A percentile compares a stretch with the other conserved stretches of the same genome.
Conservation (phyloP, 1,140 invertebrate genomes). For the Babylonia areolata region DNA sequence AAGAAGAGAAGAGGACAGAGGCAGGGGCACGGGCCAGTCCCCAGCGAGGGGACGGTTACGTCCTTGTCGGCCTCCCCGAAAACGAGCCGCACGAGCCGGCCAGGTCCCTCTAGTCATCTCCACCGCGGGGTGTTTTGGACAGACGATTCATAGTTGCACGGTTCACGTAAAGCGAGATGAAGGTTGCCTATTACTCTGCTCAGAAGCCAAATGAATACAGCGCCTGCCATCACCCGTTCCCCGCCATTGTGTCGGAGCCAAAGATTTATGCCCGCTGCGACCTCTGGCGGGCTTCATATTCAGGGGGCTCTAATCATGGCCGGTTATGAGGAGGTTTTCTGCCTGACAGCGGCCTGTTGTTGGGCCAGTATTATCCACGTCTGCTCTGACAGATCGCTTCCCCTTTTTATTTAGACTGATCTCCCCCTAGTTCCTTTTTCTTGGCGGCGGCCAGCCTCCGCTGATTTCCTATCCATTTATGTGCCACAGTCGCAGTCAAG, state of each 20-base stretch:
- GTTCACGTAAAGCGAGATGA: slow-evolving; percentile 30
- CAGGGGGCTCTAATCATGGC: slow-evolving; percentile 20
- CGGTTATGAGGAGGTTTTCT: slow-evolving; percentile 19
- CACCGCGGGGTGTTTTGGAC: background rate
- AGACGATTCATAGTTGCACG: slow-evolving; percentile 2
- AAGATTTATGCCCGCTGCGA: slow-evolving; percentile 35
- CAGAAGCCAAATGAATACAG: background rate
- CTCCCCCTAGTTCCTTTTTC: slow-evolving; percentile 18
- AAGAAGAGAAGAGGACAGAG: background rate
- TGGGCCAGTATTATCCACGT: slow-evolving; percentile 13
- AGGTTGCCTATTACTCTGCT: slow-evolving; percentile 11
- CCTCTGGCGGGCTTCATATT: slow-evolving; percentile 17
- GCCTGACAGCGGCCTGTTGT: slow-evolving; percentile 3
- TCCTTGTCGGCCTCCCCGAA: background rate
- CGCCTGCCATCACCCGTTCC: slow-evolving; percentile 20
- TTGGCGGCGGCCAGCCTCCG: background rate
- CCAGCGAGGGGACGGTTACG: background rate
- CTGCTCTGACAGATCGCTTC: background rate
- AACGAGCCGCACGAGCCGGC: slow-evolving; percentile 13
- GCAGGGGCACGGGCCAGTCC: background rate
- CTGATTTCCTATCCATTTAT: slow-evolving; percentile 29
- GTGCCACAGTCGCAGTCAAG: slow-evolving; percentile 1
- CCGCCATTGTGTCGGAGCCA: slow-evolving; percentile 17
- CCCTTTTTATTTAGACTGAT: slow-evolving; percentile 27
- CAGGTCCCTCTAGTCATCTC: slow-evolving; percentile 23